Base-by-base conservation (phyloP, 2,888 invertebrate genomes). In the Limnephilus auricula region DNA sequence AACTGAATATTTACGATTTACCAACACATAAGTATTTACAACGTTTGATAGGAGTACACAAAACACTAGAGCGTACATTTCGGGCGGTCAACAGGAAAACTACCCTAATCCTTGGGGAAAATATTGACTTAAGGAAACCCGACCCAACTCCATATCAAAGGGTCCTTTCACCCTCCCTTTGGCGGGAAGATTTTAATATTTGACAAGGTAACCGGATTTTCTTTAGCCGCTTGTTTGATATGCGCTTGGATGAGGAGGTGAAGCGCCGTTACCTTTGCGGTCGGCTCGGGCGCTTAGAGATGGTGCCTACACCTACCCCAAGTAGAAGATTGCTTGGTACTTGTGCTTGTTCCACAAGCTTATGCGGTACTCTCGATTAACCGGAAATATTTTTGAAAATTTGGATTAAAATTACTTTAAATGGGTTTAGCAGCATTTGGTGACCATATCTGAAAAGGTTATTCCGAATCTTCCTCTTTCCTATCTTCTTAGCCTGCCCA, bases 161-260 rank as follows among this genome's bases (percentile, higher is more conserved):
- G 82, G 82, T 13, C 34, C 40, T 45, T 13, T 85, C 30, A 13
- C 30, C 40, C 32, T 85, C 30, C 34, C 40, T 85, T 40, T 40
- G 85, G 40, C 37, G 40, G 34, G 25, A 40, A 85, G 40, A 30
- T 85, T 85, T 85, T 85, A 85, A 85, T 85, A 85, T 85, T 85
- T 85, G 85, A 85, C 85, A 85, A 85, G 85, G 85, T 85, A 85
- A 85, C 34, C 3, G 85, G 85, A 85, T 85, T 85, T 85, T 40
- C 85, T 85, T 40, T 13, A 40, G 37, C 45, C 25, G 82, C 32
- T 37, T 82, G 82, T 82, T 82, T 82, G 82, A 82, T 34, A 82
- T 37, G 82, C 32, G 34, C 82, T 82, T 82, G 34, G 34, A 82
- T 34, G 82, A 34, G 34, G 18, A 30, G 50, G 15, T 18, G 50